Percentiles rank a stretch among this genome's conserved stretches.
Conservation (phyloP, 2,797 vertebrate species). For the Sebastes matsubarae region DNA sequence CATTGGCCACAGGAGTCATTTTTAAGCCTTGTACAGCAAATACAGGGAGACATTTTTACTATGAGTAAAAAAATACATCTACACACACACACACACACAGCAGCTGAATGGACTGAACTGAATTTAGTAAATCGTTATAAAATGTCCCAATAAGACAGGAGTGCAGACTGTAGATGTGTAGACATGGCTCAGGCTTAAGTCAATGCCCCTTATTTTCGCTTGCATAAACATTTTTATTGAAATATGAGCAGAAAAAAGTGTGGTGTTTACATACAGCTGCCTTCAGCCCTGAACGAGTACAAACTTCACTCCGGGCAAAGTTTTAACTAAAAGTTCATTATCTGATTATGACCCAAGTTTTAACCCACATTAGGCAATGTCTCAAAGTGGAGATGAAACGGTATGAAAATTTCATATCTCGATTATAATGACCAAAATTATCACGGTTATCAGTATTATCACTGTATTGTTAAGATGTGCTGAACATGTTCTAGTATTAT, state of each 20-base stretch:
- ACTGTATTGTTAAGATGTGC: too few relatives aligned
- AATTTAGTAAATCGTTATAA: neutral
- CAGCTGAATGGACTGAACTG: neutral
- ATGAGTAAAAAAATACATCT: neutral
- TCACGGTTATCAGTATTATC: too few relatives aligned
- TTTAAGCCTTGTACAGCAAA: neutral
- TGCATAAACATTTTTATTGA: neutral
- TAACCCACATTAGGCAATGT: neutral
- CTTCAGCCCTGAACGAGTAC: too few relatives aligned
- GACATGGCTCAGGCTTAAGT: neutral
- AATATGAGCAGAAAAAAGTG: neutral
- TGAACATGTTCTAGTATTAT: too few relatives aligned
- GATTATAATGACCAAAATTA: too few relatives aligned
- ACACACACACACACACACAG: neutral
- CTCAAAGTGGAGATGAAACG: too few relatives aligned
- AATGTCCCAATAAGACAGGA: neutral
- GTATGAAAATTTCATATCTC: too few relatives aligned
- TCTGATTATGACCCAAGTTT: slow-evolving; percentile 7
- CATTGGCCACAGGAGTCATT: slow-evolving; percentile 15
- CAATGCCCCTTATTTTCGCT: neutral
- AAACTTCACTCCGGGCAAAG: neutral
- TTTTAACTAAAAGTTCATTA: neutral
- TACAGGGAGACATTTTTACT: neutral
- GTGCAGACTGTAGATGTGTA: neutral
- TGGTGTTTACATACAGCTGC: too few relatives aligned